Evolutionary conservation across 2,888 invertebrate genomes (phyloP), one percentile per base, ranked within the genome.

Genomic region (Protophormia terraenovae): DNA sequence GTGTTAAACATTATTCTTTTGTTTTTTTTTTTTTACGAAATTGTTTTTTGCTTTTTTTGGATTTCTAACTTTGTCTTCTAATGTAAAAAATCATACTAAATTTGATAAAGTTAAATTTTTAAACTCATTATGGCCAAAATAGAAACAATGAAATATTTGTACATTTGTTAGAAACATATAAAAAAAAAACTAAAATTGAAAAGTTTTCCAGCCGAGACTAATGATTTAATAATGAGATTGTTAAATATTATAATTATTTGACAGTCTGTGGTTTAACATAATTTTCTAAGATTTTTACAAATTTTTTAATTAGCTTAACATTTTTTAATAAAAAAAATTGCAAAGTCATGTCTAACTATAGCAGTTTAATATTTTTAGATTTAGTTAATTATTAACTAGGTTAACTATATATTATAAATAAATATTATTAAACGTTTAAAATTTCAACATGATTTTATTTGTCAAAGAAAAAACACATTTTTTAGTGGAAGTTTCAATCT

Each of bases 1-100:
- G 58, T 58, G 77, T 77, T 77, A 58, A 67, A 67, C 77, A 67
- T 77, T n/a, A 10, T 8, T 77, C 41, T 35, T 41, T 64, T 14
- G 12, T 24, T 38, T 67, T 16, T 50, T 19, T 50, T 62, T 22
- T 8, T 35, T 67, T n/a, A 50, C 4, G 1, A 24, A 19, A 12
- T 38, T 72, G 6, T 24, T 19, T 32, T 29, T n/a, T 22, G 2
- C 0, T 45, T 29, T 38, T 29, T 38, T 55, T 38, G 7, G 14
- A 35, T 14, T 6, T 47, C 12, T 38, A 67, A 55, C 55, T 58
- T 55, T 16, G 10, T 38, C 19, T 72, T 72, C 16, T 41, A 72
- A 41, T 19, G n/a, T 16, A 24, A 27, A 58, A 24, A 41, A 55
- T 38, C 53, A 41, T 29, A 58, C 16, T 41, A 27, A 38, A 14